Evolutionary conservation across 2,797 vertebrate genomes (phyloP).

Genomic region (Hippocampus kuda): DNA sequence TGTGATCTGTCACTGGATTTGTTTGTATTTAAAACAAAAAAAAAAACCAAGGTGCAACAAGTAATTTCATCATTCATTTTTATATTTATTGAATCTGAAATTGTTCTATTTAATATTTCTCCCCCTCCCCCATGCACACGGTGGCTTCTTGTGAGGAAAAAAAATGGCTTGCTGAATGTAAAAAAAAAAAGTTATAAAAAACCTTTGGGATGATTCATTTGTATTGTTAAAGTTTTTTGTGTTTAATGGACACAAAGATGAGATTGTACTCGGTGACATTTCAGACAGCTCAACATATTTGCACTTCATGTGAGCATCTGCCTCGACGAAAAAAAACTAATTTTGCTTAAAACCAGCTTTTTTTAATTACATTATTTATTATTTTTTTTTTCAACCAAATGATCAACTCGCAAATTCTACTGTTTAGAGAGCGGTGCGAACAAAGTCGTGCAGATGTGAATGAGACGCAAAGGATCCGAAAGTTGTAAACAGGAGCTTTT

Average conservation of each 20-base stretch:
- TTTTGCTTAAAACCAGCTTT: not conserved
- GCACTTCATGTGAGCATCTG: not conserved
- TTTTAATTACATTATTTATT: no score
- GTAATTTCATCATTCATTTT: slow-evolving; percentile 11
- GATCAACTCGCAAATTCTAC: not conserved
- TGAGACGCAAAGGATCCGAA: slow-evolving; percentile 8
- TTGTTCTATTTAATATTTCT: slow-evolving; percentile 32
- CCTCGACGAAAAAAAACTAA: not conserved
- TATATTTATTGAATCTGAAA: slow-evolving; percentile 17
- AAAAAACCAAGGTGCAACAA: slow-evolving; percentile 18
- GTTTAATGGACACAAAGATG: not conserved
- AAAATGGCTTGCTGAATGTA: slow-evolving; percentile 50
- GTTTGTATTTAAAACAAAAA: slow-evolving; percentile 16
- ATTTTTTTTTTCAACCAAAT: not conserved
- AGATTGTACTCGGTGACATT: slow-evolving; percentile 2
- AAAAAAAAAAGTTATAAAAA: slow-evolving; percentile 24
- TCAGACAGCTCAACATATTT: slow-evolving; percentile 10
- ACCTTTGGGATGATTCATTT: slow-evolving; percentile 20
- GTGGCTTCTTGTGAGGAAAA: slow-evolving; percentile 14
- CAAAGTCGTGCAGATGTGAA: not conserved
- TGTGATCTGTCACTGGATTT: slow-evolving; percentile 37
- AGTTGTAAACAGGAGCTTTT: not conserved
- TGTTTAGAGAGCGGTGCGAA: not conserved
- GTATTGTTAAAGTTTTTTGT: slow-evolving; percentile 12
- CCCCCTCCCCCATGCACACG: not conserved